A percentile compares a stretch with the other conserved stretches of the same genome.
phyloP scores from a whole-genome alignment of 2,888 invertebrate genomes.

The Operophtera brumata region DNA sequence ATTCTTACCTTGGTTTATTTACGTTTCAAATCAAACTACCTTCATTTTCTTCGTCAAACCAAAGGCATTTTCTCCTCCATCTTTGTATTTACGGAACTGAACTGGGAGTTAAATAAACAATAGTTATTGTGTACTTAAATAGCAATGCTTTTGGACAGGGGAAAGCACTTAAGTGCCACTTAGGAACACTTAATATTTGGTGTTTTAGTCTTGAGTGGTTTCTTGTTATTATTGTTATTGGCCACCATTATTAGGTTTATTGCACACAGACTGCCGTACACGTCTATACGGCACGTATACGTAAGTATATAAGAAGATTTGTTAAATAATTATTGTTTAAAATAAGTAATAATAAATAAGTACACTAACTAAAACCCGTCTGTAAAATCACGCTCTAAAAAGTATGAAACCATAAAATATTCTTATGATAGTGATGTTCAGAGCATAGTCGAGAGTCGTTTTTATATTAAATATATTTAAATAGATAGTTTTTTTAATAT shows the following conservation, averaged over 20 bases:
- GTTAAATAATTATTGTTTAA: no score
- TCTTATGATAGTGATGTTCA: no score
- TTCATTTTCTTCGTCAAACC: background rate
- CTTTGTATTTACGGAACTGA: conserved; percentile 7
- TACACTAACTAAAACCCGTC: no score
- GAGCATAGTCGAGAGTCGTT: no score
- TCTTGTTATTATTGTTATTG: conserved; percentile 21
- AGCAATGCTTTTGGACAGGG: conserved; percentile 28
- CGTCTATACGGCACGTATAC: no score
- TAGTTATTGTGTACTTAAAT: conserved; percentile 22
- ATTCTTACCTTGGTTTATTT: background rate
- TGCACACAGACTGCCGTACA: background rate
- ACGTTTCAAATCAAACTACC: background rate
- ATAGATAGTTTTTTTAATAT: no score
- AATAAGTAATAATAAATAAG: no score
- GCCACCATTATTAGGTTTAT: conserved; percentile 8
- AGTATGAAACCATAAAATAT: no score
- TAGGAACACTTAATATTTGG: conserved; percentile 24
- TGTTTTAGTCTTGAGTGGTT: conserved; percentile 18
- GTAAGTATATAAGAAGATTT: no score
- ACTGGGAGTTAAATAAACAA: conserved; percentile 18
- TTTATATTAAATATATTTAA: no score
- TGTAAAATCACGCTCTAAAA: no score
- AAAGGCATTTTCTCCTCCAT: background rate
- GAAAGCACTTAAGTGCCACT: conserved; percentile 34